Evolutionary conservation across 2,888 invertebrate genomes (phyloP), one percentile per base, ranked within the genome.

Genomic region (Scaptomyza polygonia): DNA sequence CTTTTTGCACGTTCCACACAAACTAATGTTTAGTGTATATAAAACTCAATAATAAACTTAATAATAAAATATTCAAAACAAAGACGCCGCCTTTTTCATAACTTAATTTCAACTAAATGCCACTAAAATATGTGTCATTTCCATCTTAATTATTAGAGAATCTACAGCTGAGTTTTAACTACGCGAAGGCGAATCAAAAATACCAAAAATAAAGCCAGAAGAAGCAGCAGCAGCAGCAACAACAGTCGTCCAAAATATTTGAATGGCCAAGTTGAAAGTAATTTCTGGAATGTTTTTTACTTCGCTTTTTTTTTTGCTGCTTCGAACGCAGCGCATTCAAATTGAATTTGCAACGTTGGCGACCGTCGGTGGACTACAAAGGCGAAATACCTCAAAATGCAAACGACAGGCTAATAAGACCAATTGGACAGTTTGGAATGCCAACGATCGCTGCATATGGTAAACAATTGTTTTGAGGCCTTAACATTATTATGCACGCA

Each of bases 321-420:
- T 57, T 5, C 16, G 62, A 55, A 58, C 55, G 63, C 54, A 55
- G 63, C 73, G 88, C 89, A 88, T 88, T 88, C 88, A 88, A 88
- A 88, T 88, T 85, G 77, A 53, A 67, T 32, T 63, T 56, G 44
- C 43, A 51, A 43, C 40, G 48, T 48, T 48, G 48, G 48, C 32
- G 48, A 48, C 32, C 48, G 49, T 49, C 59, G 56, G 51, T 58
- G 62, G 40, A 18, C 53, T 51, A 74, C 71, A 73, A 79, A 77
- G 64, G 70, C 49, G 8, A 43, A 43, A 27, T 56, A 63, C 81
- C 81, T 78, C 79, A 75, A 79, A 85, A 88, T 84, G 88, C 89
- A 81, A 83, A 84, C 78, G 88, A 88, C 89, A 89, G 88, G 86
- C 88, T 89, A 88, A 88, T 89, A 88, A 88, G 88, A 83, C 75